phyloP scores from a whole-genome alignment of 2,888 invertebrate genomes.

The Acrobasis repandana region DNA sequence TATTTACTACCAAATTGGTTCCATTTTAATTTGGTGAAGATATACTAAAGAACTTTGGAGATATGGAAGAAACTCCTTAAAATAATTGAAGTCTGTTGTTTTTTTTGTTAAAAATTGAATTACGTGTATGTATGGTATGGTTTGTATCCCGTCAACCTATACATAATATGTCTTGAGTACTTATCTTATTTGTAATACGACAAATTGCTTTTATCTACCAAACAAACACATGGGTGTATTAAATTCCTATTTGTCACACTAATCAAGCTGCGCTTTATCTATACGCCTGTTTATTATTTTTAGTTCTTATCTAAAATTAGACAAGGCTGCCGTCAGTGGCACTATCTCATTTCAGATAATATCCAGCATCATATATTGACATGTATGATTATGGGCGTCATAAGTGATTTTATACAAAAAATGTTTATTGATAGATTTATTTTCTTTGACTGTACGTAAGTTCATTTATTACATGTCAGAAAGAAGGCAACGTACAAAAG shows the following conservation, averaged over 20 bases:
- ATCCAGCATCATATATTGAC: background rate
- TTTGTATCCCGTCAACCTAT: background rate
- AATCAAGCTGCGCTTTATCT: background rate
- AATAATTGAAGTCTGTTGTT: too few relatives aligned
- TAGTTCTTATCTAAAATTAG: background rate
- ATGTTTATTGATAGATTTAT: too few relatives aligned
- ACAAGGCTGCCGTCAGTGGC: conserved; percentile 8
- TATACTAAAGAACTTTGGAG: too few relatives aligned
- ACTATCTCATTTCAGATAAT: background rate
- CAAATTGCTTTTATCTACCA: background rate
- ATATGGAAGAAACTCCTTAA: too few relatives aligned
- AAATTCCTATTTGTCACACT: background rate
- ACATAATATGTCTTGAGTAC: background rate
- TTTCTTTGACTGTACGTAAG: too few relatives aligned
- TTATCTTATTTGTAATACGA: background rate
- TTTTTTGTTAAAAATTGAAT: too few relatives aligned
- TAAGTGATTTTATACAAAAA: background rate
- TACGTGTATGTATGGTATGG: too few relatives aligned
- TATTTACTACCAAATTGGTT: too few relatives aligned
- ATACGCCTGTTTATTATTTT: background rate
- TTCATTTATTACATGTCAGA: too few relatives aligned
- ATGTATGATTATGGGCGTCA: background rate
- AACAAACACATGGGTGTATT: background rate
- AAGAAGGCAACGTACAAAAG: too few relatives aligned
- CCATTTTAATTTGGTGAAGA: too few relatives aligned